These are phyloP conservation scores for Odontamblyopus rebecca DNA, from an alignment of 2,797 vertebrate species.

Conservation along the genomic window DNA sequence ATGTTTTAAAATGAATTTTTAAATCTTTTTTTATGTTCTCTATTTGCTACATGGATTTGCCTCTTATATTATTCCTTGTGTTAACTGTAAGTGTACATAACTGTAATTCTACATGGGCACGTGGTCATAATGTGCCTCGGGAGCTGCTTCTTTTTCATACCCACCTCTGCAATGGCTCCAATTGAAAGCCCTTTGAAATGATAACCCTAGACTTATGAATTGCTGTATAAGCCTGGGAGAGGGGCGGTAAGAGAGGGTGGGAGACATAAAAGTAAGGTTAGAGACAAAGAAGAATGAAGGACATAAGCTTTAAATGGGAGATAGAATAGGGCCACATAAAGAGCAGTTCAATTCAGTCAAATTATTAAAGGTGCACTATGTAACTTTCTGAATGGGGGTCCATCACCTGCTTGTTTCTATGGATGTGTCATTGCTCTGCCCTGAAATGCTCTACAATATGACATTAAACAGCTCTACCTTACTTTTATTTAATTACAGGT, in stretches of 20 bases:
- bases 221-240: slow-evolving; percentile 46
- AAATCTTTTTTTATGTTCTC: not conserved
- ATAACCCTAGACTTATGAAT: slow-evolving; percentile 66
- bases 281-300: slow-evolving; percentile 19
- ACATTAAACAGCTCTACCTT: too few species aligned
- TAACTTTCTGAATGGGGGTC: too few species aligned
- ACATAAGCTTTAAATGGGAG: slow-evolving; percentile 31
- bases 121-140: slow-evolving; percentile 20
- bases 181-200: slow-evolving; percentile 71
- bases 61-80: too few species aligned
- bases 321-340: slow-evolving; percentile 42
- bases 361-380: slow-evolving; percentile 33
- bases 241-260: slow-evolving; percentile 10
- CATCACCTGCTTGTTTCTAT: too few species aligned
- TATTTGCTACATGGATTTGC: too few species aligned
- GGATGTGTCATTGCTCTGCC: too few species aligned
- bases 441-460: too few species aligned
- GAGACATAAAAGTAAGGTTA: slow-evolving; percentile 22
- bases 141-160: slow-evolving; percentile 51
- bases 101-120: not conserved
- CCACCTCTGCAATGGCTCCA: slow-evolving; percentile 39
- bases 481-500: too few species aligned
- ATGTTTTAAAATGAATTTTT: not conserved
- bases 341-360: slow-evolving; percentile 35
- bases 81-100: too few species aligned